Conservation (phyloP, 2,113 vertebrate genomes). For the Parotia lawesii region DNA sequence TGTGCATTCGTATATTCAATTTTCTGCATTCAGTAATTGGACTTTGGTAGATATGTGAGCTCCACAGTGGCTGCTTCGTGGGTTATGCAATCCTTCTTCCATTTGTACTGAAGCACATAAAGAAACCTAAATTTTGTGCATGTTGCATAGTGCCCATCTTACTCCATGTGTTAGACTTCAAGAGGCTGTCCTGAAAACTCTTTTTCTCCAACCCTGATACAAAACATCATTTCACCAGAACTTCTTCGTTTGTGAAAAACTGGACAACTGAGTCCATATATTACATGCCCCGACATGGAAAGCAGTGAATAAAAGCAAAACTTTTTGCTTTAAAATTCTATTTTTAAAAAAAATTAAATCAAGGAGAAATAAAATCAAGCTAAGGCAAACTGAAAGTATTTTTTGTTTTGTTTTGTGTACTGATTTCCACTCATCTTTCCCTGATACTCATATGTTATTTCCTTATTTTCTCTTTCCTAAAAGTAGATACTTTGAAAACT, state of each 20-base stretch:
- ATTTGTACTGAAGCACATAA: not conserved
- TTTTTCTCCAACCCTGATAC: not conserved
- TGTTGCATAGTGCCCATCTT: not conserved
- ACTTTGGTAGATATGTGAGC: not conserved
- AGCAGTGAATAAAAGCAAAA: not conserved
- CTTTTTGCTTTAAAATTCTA: not conserved
- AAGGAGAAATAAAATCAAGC: not conserved
- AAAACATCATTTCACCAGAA: not conserved
- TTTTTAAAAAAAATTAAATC: not conserved
- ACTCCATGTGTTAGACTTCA: not conserved
- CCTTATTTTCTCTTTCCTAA: not conserved
- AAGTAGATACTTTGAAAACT: not conserved
- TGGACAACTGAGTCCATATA: not conserved
- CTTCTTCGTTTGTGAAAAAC: not conserved
- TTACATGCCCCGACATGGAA: not conserved
- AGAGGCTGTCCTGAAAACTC: not conserved
- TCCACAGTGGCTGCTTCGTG: not conserved
- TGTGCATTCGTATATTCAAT: not conserved
- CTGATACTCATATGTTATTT: fast-evolving
- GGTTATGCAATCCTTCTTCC: not conserved
- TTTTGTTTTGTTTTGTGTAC: not conserved
- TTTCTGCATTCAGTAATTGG: not conserved
- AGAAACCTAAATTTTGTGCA: not conserved
- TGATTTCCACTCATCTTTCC: not conserved
- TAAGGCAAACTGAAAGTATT: not conserved